phyloP scores from a whole-genome alignment of 2,113 vertebrate genomes.

The Illadopsis cleaveri region DNA sequence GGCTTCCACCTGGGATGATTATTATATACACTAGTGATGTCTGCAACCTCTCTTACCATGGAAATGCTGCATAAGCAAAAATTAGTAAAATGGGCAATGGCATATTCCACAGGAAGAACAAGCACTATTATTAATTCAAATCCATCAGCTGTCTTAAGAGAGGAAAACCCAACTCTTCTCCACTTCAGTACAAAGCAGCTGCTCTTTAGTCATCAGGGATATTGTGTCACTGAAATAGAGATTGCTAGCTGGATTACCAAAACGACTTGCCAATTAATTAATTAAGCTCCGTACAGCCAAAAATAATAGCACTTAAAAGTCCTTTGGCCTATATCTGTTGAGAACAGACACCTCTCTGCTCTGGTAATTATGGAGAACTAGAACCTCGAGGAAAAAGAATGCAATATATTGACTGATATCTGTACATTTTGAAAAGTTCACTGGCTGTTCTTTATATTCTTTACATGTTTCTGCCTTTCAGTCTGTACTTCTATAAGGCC shows the following conservation, averaged over 20 bases:
- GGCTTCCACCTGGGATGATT: background rate
- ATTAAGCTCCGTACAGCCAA: background rate
- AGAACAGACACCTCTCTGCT: background rate
- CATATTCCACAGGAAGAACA: background rate
- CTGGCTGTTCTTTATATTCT: background rate
- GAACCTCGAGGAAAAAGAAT: background rate
- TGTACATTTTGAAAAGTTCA: background rate
- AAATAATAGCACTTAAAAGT: background rate
- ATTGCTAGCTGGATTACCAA: background rate
- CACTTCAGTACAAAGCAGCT: background rate
- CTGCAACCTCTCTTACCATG: background rate
- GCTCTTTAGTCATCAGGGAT: background rate
- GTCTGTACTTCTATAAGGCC: background rate
- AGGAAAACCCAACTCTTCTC: background rate
- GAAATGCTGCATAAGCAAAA: background rate
- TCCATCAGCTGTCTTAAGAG: background rate
- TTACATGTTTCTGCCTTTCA: background rate
- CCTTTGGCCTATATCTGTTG: background rate
- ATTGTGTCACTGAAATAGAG: background rate
- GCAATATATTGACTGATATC: background rate
- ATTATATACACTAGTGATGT: background rate
- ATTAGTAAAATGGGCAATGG: background rate
- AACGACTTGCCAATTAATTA: background rate
- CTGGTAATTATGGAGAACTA: background rate
- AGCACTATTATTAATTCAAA: background rate